phyloP scores from a whole-genome alignment of 2,113 vertebrate genomes.

The Anthoscopus minutus region DNA sequence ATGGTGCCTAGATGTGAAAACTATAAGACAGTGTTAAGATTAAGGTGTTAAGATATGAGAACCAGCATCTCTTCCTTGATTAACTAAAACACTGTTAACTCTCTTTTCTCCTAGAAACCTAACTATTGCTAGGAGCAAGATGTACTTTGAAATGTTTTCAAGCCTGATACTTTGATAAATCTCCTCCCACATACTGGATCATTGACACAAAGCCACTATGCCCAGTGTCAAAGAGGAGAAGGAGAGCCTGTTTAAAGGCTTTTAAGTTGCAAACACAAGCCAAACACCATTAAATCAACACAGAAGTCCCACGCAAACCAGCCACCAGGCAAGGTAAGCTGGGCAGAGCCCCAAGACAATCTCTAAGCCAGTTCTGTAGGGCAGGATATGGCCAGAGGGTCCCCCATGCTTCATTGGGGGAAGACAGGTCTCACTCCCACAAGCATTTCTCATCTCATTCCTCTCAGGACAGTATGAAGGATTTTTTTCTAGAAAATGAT shows the following conservation, averaged over 20 bases:
- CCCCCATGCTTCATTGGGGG: rapidly evolving
- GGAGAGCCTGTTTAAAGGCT: too few species aligned
- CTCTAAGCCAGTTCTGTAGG: background rate
- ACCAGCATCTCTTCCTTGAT: background rate
- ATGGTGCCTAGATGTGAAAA: background rate
- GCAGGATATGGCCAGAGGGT: rapidly evolving
- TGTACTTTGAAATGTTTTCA: background rate
- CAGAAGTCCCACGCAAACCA: background rate
- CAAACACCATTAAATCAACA: background rate
- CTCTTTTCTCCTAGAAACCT: background rate
- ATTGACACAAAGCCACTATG: background rate
- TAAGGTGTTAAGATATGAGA: background rate
- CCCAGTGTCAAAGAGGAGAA: background rate
- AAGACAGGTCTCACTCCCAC: background rate
- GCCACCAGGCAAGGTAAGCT: background rate
- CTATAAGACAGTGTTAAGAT: background rate
- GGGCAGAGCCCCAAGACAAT: background rate
- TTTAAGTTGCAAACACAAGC: background rate
- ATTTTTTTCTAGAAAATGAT: background rate
- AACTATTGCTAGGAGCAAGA: background rate
- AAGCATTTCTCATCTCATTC: background rate
- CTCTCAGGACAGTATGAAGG: background rate
- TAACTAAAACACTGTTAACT: background rate
- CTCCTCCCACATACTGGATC: background rate
- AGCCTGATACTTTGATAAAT: background rate